Percentiles rank a stretch among this genome's conserved stretches.
These are phyloP conservation scores for Eupithecia vulgata DNA, from an alignment of 2,888 invertebrate genomes.

Conservation along the genomic window DNA sequence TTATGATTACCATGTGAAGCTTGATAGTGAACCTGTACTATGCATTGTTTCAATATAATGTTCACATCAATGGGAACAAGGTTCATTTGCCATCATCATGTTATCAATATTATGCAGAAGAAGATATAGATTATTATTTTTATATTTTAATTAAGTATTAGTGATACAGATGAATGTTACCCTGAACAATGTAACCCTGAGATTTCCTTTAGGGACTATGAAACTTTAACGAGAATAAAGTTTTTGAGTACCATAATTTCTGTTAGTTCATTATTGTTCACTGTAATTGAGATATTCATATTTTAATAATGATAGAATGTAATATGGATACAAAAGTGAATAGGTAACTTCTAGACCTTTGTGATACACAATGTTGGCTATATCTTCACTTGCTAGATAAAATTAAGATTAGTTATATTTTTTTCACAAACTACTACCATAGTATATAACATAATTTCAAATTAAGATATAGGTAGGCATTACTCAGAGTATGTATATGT, in stretches of 20 bases:
- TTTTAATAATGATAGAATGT: no score
- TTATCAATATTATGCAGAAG: background rate
- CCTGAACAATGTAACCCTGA: background rate
- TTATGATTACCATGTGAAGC: slow-evolving; percentile 61
- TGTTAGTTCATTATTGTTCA: no score
- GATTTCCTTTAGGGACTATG: background rate
- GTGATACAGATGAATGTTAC: background rate
- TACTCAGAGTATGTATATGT: background rate
- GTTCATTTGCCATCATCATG: slow-evolving; percentile 18
- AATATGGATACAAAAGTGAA: no score
- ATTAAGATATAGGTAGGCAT: no score
- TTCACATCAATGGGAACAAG: slow-evolving; percentile 48
- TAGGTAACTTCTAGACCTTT: no score
- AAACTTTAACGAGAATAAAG: background rate
- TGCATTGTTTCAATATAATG: slow-evolving; percentile 58
- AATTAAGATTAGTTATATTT: no score
- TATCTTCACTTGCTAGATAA: no score
- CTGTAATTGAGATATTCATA: no score
- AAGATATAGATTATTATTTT: background rate
- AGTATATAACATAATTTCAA: no score
- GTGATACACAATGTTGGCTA: no score
- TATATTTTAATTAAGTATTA: background rate
- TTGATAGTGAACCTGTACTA: slow-evolving; percentile 52
- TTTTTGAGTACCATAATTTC: background rate
- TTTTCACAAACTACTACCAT: no score